Base-by-base conservation (phyloP, 2,797 vertebrate species). In the Microcaecilia unicolor region DNA sequence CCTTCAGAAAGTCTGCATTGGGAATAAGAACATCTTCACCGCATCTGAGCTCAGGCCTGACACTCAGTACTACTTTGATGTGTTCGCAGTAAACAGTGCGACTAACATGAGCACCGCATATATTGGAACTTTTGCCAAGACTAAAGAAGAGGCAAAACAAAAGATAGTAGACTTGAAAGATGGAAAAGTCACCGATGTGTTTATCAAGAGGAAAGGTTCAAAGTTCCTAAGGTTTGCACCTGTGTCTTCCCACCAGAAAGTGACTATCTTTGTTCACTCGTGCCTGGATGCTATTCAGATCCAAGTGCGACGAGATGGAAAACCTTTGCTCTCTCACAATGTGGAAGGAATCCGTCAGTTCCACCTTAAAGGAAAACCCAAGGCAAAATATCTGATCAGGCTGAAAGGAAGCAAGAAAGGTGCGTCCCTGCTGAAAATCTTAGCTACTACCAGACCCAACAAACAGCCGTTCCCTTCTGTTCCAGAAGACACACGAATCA, bases 11-110 rank as follows among this genome's bases (percentile, higher is more conserved):
- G 61, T 97, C 44, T 99, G 94, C 53, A 88, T 97, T 1, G 90
- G 88, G 18, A 95, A 93, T 64, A 99, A 99, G 74, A 98, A 93
- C 56, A 87, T 96, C 62, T 98, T 93, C 67, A 98, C 94, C 0
- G 81, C 98, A 37, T 92, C 94, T 1, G 90, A 92, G 15, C 81
- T 99, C 37, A 96, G 93, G 48, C 96, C 96, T 0, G 91, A 93
- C 51, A 98, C 84, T 0, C 96, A 99, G 61, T 95, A 93, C 76
- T 99, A 99, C 74, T 98, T 99, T 21, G 96, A 99, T 17, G 89
- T 98, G 34, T 99, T 99, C 26, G 89, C 93, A 2, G 73, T 91
- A 22, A 96, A 95, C 41, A 64, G 77, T 11, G 79, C 83, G 33
- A 92, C 82, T 60, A 98, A 98, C 69, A 89, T 75, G 58, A 99